Base-by-base conservation (phyloP, 2,113 vertebrate species). In the Hippolais icterina region DNA sequence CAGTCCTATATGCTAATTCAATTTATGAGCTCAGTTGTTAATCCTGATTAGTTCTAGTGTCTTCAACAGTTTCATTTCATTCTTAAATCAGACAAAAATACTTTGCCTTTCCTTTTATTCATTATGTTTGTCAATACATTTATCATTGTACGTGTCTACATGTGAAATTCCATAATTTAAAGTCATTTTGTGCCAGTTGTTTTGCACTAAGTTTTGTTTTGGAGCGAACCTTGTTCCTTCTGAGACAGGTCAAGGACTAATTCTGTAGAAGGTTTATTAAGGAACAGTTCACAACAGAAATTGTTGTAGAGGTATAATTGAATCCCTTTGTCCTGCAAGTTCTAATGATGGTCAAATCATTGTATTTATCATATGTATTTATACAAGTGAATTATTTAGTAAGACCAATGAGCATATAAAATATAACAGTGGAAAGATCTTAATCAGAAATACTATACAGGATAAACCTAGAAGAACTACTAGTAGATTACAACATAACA, bases 201-300 rank as follows among this genome's bases (percentile, higher is more conserved):
- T 76, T 72, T 52, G 5, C n/a, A 41, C 18, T 28, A 33, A 53
- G 22, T 11, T 50, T 50, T 46, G 22, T 23, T 86, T 66, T 47
- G 39, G 17, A 57, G 37, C 0, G 0, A 82, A 37, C 3, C 3
- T 68, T 63, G 6, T 68, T 63, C 9, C 23, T 29, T 68, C 53
- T 68, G 39, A 86, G 49, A n/a, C 4, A 37, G 35, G 8, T 22
- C 59, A 52, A 39, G 20, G 15, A n/a, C n/a, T 68, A 15, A 52
- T n/a, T 63, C 44, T 56, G 24, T 8, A 81, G 41, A 65, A 71
- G 15, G 15, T 52, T 63, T 59, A 18, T 59, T 37, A 33, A 52
- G 37, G 20, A 72, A 17, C 14, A 71, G 22, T 71, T 92, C 47
- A 23, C 12, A 68, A 13, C 9, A 53, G 49, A 68, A 78, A 63